Conservation (phyloP, 2,888 invertebrate species). For the Alentia gelatinosa region DNA sequence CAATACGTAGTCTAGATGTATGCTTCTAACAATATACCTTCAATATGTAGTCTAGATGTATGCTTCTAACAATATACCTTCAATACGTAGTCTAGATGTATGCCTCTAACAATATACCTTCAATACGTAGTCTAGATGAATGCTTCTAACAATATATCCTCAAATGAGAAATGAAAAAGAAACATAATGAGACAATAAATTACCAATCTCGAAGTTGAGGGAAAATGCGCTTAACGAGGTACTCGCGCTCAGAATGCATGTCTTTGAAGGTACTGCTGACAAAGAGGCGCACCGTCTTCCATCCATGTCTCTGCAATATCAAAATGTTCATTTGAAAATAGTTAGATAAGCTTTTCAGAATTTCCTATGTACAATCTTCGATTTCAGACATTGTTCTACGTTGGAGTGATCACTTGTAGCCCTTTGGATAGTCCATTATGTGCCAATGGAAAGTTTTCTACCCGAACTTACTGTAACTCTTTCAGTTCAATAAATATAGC, state of each 20-base stretch:
- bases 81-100: no score
- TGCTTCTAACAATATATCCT: no score
- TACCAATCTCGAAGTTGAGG: constrained; percentile 55
- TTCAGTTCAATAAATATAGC: not conserved
- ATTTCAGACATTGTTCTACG: not conserved
- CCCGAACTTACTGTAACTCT: not conserved
- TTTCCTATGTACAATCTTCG: not conserved
- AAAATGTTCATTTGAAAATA: not conserved
- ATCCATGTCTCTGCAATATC: constrained; percentile 64
- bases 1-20: no score
- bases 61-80: no score
- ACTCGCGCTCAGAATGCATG: constrained; percentile 78
- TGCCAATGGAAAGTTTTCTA: not conserved
- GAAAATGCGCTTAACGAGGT: constrained; percentile 73
- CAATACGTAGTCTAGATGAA: no score
- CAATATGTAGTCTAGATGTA: no score
- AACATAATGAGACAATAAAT: no score
- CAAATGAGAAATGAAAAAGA: no score
- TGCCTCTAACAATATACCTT: no score
- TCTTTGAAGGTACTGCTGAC: constrained; percentile 80
- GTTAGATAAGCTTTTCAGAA: not conserved
- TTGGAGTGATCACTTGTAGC: not conserved
- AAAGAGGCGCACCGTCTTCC: constrained; percentile 77
- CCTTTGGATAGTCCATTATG: not conserved
- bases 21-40: no score